Percentiles rank a stretch among this genome's conserved stretches.
phyloP scores from a whole-genome alignment of 2,113 vertebrate species.

The Xyrauchen texanus region DNA sequence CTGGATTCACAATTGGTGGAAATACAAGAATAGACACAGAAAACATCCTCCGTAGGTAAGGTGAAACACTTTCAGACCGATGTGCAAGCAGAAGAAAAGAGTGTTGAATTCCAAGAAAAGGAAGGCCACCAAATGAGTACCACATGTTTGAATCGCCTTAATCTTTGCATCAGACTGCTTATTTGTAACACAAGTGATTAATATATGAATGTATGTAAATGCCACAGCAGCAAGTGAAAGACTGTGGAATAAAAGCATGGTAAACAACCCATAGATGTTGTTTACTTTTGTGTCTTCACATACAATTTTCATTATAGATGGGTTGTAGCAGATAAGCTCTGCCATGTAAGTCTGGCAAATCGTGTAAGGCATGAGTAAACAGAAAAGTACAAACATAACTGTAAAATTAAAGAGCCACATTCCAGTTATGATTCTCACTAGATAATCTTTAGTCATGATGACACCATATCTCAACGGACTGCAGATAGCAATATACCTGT shows the following conservation, averaged over 20 bases:
- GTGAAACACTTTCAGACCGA: not conserved
- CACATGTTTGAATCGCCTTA: constrained; percentile 75
- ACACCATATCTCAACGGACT: not conserved
- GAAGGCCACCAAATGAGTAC: constrained; percentile 69
- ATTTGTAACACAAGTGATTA: constrained; percentile 38
- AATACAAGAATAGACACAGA: not conserved
- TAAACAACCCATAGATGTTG: constrained; percentile 18
- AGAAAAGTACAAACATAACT: constrained; percentile 61
- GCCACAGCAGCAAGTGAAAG: constrained; percentile 4
- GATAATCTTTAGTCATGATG: constrained; percentile 63
- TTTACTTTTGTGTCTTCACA: constrained; percentile 50
- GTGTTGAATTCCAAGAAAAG: constrained; percentile 64
- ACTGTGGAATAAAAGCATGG: constrained; percentile 45
- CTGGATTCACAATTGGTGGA: constrained; percentile 5
- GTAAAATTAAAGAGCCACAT: constrained; percentile 62
- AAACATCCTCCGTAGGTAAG: not conserved
- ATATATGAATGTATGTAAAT: constrained; percentile 68
- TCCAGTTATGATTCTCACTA: constrained; percentile 54
- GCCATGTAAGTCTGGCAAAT: constrained; percentile 62
- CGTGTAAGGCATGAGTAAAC: constrained; percentile 66
- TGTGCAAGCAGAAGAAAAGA: constrained; percentile 16
- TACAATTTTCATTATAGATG: constrained; percentile 63
- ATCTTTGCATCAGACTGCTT: constrained; percentile 67
- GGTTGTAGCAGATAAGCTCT: constrained; percentile 67
- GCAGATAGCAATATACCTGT: constrained; percentile 16